Conservation (phyloP, 2,797 vertebrate genomes). For the Antrozous pallidus region DNA sequence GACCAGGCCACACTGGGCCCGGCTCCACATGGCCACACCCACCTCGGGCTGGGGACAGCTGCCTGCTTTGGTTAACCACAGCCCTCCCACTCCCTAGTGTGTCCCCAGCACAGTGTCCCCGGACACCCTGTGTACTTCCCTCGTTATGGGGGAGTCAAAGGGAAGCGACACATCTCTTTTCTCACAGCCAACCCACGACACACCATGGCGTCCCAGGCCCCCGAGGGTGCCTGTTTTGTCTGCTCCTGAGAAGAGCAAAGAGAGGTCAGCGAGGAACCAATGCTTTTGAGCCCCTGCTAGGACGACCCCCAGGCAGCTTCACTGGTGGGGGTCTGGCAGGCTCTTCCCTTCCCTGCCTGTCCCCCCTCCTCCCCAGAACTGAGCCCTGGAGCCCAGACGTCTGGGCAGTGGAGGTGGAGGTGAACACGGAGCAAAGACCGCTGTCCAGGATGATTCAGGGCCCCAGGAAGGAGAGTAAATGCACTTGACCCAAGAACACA, state of each 20-base stretch:
- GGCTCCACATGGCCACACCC: rapidly evolving
- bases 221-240: rapidly evolving
- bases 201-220: rapidly evolving
- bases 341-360: background rate
- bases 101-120: rapidly evolving
- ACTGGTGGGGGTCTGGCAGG: no score
- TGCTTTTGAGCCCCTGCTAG: background rate
- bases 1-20: background rate
- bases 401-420: background rate
- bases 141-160: background rate
- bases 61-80: background rate
- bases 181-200: background rate
- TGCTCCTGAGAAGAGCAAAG: background rate
- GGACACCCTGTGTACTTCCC: background rate
- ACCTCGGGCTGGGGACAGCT: background rate
- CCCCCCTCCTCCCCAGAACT: background rate
- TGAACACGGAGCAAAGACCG: background rate
- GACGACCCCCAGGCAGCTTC: background rate
- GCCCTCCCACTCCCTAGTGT: background rate
- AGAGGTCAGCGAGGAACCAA: rapidly evolving
- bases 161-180: background rate
- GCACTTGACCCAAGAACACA: conserved; percentile 21
- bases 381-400: background rate
- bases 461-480: conserved; percentile 23
- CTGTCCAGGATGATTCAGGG: background rate